Evolutionary conservation across 2,113 vertebrate species (phyloP), one percentile per base, ranked within the genome.

Genomic region (Tauraco erythrolophus): DNA sequence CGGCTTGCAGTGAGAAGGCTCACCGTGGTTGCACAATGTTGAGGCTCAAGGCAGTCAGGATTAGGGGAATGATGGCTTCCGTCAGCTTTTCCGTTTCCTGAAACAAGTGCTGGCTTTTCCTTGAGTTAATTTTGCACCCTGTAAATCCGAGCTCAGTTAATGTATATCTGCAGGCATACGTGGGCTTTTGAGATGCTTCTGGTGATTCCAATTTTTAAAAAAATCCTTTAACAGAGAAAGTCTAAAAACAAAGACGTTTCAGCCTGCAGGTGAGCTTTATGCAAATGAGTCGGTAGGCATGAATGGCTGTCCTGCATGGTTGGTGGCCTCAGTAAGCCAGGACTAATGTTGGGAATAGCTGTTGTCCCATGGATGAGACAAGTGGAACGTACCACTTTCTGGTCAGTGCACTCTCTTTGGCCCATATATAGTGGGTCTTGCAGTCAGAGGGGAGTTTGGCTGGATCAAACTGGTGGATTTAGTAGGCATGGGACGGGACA

Each of bases 391-490:
- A 41, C 46, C 69, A 60, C 88, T 69, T 28, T 54, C 88, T 87
- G 45, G 8, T 72, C 31, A 53, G 65, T 18, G 11, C 50, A 2
- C 81, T 82, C 53, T 24, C 93, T 86, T 76, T 94, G 91, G 43
- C 60, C 83, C 51, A 39, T 92, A 84, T 89, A 84, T 88, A 96
- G 95, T 46, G 75, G 74, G 61, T 92, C 82, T 64, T 81, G 77
- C 72, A 53, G 54, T 95, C 95, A 92, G 92, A 66, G 91, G 91
- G 74, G 75, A 68, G 50, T 57, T 96, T 98, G 97, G 95, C 94
- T 96, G 95, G 89, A 95, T 96, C 89, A 70, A 18, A 50, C 87
- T 94, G 94, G 95, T 97, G 96, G 64, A 95, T 92, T 77, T 37
- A 65, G 62, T 61, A 87, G 83, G 76, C 65, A 80, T 58, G 69